Evolutionary conservation across 2,113 vertebrate species (phyloP).

Genomic region (Daboia siamensis): DNA sequence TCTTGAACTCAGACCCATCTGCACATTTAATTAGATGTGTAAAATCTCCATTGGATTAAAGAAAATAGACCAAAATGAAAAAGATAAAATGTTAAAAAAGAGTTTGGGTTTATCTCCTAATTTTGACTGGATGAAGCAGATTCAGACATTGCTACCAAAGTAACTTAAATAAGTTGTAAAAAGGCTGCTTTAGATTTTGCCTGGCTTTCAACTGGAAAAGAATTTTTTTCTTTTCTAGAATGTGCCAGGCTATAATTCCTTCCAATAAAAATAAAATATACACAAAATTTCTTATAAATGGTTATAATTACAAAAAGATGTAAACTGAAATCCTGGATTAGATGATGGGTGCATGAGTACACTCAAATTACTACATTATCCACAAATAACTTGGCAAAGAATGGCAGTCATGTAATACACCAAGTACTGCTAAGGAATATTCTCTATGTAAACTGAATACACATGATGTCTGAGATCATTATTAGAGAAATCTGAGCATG

Average conservation of each 20-base stretch:
- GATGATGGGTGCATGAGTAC: neutral
- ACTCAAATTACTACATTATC: conserved; percentile 58
- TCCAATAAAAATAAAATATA: conserved; percentile 40
- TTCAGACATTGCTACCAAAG: conserved; percentile 5
- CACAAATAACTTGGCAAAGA: neutral
- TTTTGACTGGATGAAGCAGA: neutral
- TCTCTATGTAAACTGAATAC: neutral
- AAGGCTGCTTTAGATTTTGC: conserved; percentile 48
- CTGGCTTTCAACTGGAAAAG: conserved; percentile 25
- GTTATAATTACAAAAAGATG: conserved; percentile 31
- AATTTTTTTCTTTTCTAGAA: conserved; percentile 10
- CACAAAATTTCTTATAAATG: conserved; percentile 19
- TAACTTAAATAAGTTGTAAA: conserved; percentile 29
- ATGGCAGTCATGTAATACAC: neutral
- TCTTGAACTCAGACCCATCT: conserved; percentile 19
- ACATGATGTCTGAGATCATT: neutral
- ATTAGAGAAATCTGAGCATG: no score
- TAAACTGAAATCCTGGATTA: conserved; percentile 1
- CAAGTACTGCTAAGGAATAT: neutral
- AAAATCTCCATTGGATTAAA: conserved; percentile 8
- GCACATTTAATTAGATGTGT: neutral
- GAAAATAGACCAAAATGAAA: neutral
- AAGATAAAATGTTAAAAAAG: neutral
- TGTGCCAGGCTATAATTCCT: conserved; percentile 35
- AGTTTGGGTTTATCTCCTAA: neutral